These are phyloP conservation scores for Caradrina clavipalpis DNA, from an alignment of 2,888 invertebrate species.

Conservation along the genomic window DNA sequence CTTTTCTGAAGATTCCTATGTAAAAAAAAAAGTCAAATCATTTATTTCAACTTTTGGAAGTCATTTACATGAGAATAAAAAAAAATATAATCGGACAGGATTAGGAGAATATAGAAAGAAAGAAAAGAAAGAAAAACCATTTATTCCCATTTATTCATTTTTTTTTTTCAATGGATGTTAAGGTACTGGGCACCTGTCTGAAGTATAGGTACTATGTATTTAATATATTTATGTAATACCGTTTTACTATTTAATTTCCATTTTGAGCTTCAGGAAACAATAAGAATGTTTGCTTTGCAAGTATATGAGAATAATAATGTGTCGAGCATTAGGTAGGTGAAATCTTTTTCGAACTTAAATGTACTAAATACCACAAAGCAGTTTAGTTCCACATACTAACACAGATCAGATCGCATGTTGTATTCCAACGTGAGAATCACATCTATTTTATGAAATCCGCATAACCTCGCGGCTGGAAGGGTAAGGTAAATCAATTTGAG, in stretches of 20 bases:
- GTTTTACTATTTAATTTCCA: not conserved
- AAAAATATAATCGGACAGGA: not conserved
- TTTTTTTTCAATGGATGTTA: too few relatives aligned
- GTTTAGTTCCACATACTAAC: not conserved
- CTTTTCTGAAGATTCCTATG: too few relatives aligned
- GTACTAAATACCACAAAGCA: not conserved
- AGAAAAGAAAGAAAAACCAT: too few relatives aligned
- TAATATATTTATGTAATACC: not conserved
- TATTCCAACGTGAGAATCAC: slow-evolving; percentile 59
- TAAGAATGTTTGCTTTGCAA: not conserved
- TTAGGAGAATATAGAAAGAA: slow-evolving; percentile 9
- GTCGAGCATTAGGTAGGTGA: too few relatives aligned
- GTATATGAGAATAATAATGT: too few relatives aligned
- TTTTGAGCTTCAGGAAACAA: not conserved
- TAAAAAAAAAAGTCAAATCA: too few relatives aligned
- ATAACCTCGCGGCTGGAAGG: slow-evolving; percentile 75
- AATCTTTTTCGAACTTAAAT: not conserved
- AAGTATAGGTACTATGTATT: not conserved
- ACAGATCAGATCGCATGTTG: slow-evolving; percentile 12
- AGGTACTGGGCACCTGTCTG: slow-evolving; percentile 15
- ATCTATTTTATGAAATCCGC: slow-evolving; percentile 75
- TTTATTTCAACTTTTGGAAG: too few relatives aligned
- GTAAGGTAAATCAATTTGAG: slow-evolving; percentile 88
- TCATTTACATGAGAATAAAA: too few relatives aligned
- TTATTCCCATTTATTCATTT: too few relatives aligned